Evolutionary conservation across 2,797 vertebrate species (phyloP), one percentile per base, ranked within the genome.

Genomic region (Distichodus sexfasciatus): DNA sequence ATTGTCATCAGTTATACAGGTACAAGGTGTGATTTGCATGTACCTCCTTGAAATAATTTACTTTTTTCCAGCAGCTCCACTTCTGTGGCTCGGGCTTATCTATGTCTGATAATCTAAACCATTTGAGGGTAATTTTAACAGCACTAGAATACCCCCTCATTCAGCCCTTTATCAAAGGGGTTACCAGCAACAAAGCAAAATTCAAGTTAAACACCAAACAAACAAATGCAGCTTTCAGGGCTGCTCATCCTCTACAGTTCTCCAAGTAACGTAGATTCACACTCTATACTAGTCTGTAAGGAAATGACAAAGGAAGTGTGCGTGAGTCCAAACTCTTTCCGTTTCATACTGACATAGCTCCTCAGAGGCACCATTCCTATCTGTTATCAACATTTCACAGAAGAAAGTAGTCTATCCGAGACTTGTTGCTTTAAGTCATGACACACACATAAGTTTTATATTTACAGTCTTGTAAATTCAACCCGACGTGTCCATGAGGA

Each of bases 221-320:
- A 63, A 17, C 21, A 53, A 75, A 50, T 23, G 12, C 23, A 57
- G 24, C 31, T 38, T 24, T 26, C 19, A 65, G 23, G 41, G 38
- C 36, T 64, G 23, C 60, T 79, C 75, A 72, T 75, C 47, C 74
- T 76, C 62, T 19, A 51, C 46, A 35, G 15, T 53, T 41, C 47
- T 38, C 61, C 48, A 35, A 15, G 61, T 54, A 36, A 17, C 57
- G 11, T 48, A 44, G n/a, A 66, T 36, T 23, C 66, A 38, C 66
- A 71, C 71, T 51, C 76, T 71, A 51, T 66, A 79, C 64, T 78
- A 77, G 69, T 79, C 61, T 80, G 71, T 67, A 76, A 89, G 91
- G 90, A 92, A 91, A 89, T 69, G 70, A 76, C 75, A 82, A 71
- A 89, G 90, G 90, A 91, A 90, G 86, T 82, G 78, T 81, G 85